Percentiles rank a stretch among this genome's conserved stretches.
phyloP scores from a whole-genome alignment of 2,888 invertebrate genomes.

The Brassicogethes aeneus region DNA sequence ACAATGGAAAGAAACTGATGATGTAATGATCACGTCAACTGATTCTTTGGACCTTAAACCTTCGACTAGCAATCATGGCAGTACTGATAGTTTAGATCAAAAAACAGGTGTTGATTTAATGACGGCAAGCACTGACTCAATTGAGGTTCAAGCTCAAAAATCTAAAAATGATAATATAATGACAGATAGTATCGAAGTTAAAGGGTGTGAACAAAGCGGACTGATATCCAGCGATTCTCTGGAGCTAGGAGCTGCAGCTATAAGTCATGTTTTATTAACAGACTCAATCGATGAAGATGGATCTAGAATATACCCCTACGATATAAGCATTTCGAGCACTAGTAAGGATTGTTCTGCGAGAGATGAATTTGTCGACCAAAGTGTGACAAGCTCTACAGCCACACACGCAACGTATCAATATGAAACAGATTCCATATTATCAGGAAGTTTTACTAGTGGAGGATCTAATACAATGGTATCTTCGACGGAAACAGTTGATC shows the following conservation, averaged over 20 bases:
- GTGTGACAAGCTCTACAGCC: slow-evolving; percentile 68
- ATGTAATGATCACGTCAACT: slow-evolving; percentile 51
- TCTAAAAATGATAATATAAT: slow-evolving; percentile 36
- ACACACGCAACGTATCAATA: slow-evolving; percentile 78
- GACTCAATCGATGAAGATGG: slow-evolving; percentile 45
- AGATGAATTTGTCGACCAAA: slow-evolving; percentile 49
- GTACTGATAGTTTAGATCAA: slow-evolving; percentile 60
- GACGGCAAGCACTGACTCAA: slow-evolving; percentile 51
- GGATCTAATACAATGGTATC: slow-evolving; percentile 82
- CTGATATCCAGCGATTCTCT: slow-evolving; percentile 46
- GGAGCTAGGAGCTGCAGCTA: slow-evolving; percentile 35
- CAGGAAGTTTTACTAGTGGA: slow-evolving; percentile 74
- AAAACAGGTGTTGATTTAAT: slow-evolving; percentile 46
- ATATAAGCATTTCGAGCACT: slow-evolving; percentile 43
- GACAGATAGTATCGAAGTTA: slow-evolving; percentile 49
- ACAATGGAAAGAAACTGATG: slow-evolving; percentile 38
- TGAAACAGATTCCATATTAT: slow-evolving; percentile 78
- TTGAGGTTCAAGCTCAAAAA: slow-evolving; percentile 42
- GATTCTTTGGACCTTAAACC: slow-evolving; percentile 52
- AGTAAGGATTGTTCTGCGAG: slow-evolving; percentile 41
- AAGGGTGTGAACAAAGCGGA: slow-evolving; percentile 36
- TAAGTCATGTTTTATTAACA: slow-evolving; percentile 27
- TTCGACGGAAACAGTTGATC: slow-evolving; percentile 61
- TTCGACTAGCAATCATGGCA: slow-evolving; percentile 47
- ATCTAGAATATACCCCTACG: slow-evolving; percentile 32